Percentiles rank a stretch among this genome's conserved stretches.
These are phyloP conservation scores for Muscicapa comitata DNA, from an alignment of 2,797 vertebrate species.

Conservation along the genomic window DNA sequence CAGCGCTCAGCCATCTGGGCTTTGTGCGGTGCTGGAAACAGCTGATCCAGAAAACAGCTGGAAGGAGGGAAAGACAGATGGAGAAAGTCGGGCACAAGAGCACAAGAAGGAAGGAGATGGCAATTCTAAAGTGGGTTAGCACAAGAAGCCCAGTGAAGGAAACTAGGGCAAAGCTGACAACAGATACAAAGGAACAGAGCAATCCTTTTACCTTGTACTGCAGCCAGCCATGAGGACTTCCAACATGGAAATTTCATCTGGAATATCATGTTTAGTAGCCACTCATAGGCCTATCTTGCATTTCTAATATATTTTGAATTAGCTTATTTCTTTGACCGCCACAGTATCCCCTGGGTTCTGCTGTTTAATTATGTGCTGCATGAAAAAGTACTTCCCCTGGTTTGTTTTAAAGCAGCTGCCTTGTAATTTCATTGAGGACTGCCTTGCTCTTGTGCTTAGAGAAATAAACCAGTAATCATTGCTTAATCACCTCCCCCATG, in stretches of 20 bases:
- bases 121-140: not conserved
- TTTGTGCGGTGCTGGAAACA: not conserved
- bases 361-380: not conserved
- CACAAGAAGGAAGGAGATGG: not conserved
- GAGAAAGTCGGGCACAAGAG: not conserved
- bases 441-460: not conserved
- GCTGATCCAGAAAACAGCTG: conserved; percentile 4
- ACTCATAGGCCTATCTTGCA: not conserved
- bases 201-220: not conserved
- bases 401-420: conserved; percentile 31
- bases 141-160: not conserved
- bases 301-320: not conserved
- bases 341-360: not conserved
- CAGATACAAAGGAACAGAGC: not conserved
- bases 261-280: not conserved
- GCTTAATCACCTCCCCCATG: not conserved
- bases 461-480: not conserved
- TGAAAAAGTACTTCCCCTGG: conserved; percentile 39
- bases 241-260: not conserved
- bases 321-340: not conserved
- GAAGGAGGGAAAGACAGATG: not conserved
- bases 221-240: not conserved
- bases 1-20: not conserved
- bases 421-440: conserved; percentile 36
- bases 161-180: not conserved